Conservation (phyloP, 1,140 invertebrate genomes). For the Drosophila hydei region DNA sequence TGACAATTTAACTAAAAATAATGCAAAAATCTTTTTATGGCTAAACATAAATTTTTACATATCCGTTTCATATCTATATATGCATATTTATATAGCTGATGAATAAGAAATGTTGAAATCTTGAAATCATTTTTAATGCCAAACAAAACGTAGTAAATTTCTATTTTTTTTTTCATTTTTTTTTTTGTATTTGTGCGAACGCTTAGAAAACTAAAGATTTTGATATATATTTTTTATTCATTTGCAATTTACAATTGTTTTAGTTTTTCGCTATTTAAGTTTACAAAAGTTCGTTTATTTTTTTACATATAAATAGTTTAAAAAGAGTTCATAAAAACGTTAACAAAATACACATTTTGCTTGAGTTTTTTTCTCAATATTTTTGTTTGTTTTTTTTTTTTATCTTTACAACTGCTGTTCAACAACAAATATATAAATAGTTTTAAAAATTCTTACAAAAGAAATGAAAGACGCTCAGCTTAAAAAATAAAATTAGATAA, state of each 20-base stretch:
- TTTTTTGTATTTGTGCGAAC: constrained; percentile 42
- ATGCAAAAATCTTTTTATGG: constrained; percentile 47
- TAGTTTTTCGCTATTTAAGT: constrained; percentile 38
- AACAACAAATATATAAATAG: constrained; percentile 52
- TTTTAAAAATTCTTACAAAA: too few species aligned
- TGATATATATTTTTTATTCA: constrained; percentile 46
- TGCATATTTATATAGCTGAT: too few species aligned
- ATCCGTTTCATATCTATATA: background rate
- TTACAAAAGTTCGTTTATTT: constrained; percentile 56
- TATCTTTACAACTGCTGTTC: constrained; percentile 76
- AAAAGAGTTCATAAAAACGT: constrained; percentile 41
- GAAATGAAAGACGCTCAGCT: too few species aligned
- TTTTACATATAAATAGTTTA: constrained; percentile 27
- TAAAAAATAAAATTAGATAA: constrained; percentile 65
- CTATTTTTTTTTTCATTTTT: constrained; percentile 15
- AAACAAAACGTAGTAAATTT: constrained; percentile 42
- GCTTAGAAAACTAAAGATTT: constrained; percentile 47
- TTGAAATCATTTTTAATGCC: too few species aligned
- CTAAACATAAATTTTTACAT: constrained; percentile 18
- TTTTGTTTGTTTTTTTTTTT: constrained; percentile 14
- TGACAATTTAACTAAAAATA: constrained; percentile 25
- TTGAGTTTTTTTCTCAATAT: constrained; percentile 10
- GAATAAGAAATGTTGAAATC: too few species aligned
- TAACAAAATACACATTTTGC: constrained; percentile 65
- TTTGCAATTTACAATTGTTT: constrained; percentile 66